Evolutionary conservation across 2,888 invertebrate species (phyloP), one percentile per base, ranked within the genome.

Genomic region (Laothoe populi): DNA sequence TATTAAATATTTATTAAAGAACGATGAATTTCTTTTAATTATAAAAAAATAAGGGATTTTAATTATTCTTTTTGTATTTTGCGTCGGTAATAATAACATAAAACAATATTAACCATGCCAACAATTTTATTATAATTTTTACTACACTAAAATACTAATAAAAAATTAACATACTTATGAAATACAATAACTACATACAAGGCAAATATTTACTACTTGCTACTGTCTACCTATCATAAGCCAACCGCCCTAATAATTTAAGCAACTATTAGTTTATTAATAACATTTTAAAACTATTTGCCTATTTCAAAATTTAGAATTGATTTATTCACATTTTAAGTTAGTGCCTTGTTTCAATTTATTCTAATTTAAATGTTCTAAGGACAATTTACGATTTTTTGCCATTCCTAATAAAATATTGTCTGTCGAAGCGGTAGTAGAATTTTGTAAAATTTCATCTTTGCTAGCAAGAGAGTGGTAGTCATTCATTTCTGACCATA

Each of bases 401-500:
- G 84, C 73, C 86, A 89, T 90, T 73, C 92, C 92, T 78, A 92
- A 78, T 72, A 92, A 83, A 79, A 92, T 92, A 71, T 92, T 92
- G 81, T 92, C 92, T 31, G 92, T 92, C 57, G 92, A 92, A 70
- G 90, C 90, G 46, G 90, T 87, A 13, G 81, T 92, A 26, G 90
- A 90, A 74, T 85, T 81, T 71, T 90, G 87, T 71, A 91, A 73
- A 70, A 92, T 83, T 67, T 92, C 91, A 63, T 92, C 92, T 74
- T 91, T 92, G 72, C 92, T 92, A 59, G 87, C 87, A 78, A 91
- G 85, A 19, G 91, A 92, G 77, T 90, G 90, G 65, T 90, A 92
- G 71, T 92, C 90, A 66, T 91, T 91, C 88, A 92, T 87, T 77
- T 92, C 92, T 5, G 90, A 80, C 92, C 92, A 92, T 0, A 83